Evolutionary conservation across 2,797 vertebrate species (phyloP).

Genomic region (Pelobates cultripes): DNA sequence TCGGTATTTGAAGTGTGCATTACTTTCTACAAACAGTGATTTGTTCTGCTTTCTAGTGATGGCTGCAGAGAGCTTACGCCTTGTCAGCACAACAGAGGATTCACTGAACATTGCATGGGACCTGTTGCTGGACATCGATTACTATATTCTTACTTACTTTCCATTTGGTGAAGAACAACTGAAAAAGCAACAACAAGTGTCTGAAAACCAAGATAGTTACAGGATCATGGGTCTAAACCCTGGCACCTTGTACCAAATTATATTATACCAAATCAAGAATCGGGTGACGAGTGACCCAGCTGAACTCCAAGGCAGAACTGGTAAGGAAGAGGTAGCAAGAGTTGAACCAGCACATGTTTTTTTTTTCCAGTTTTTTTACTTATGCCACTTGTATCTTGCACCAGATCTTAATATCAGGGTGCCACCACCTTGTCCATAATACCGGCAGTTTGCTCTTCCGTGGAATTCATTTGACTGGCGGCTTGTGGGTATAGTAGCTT

Average conservation of each 20-base stretch:
- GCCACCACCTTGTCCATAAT: too few relatives aligned
- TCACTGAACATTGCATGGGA: constrained; percentile 85
- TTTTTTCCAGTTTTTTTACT: too few relatives aligned
- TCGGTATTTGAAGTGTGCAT: too few relatives aligned
- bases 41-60: constrained; percentile 68
- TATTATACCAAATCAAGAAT: constrained; percentile 77
- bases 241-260: constrained; percentile 77
- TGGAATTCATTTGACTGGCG: too few relatives aligned
- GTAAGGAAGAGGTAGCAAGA: constrained; percentile 63
- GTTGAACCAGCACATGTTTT: too few relatives aligned
- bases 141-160: constrained; percentile 82
- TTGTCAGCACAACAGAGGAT: constrained; percentile 77
- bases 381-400: too few relatives aligned
- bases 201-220: constrained; percentile 76
- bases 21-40: neutral
- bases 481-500: too few relatives aligned
- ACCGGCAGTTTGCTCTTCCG: too few relatives aligned
- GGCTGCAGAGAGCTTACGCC: constrained; percentile 73
- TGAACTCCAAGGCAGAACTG: constrained; percentile 78
- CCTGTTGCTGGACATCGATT: constrained; percentile 72
- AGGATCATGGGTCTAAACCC: constrained; percentile 76
- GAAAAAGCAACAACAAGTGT: constrained; percentile 70
- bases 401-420: too few relatives aligned
- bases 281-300: constrained; percentile 74
- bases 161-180: constrained; percentile 67